Evolutionary conservation across 2,888 invertebrate species (phyloP), one percentile per base, ranked within the genome.

Genomic region (Heliconius hortense): DNA sequence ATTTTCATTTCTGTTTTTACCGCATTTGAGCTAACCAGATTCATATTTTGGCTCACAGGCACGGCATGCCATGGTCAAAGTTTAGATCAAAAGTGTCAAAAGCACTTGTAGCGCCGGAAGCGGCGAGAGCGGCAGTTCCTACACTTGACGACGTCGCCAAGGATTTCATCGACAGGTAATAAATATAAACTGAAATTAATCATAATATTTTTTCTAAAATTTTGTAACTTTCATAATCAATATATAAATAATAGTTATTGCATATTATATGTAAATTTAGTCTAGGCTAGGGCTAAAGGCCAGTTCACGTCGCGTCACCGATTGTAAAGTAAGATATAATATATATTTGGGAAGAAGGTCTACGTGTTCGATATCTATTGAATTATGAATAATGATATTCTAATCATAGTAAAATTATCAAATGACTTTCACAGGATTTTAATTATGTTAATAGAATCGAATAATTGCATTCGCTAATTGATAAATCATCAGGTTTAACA

Each of bases 71-170:
- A 83, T 98, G 98, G 98, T 97, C 98, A 85, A 95, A 95, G 80
- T 96, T 98, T 86, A 95, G 98, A 80, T 96, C 96, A 76, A 96
- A 97, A 89, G 97, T 98, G 35, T 97, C 98, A 83, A 97, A 97
- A 87, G 96, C 96, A 81, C 95, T 98, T 88, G 95, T 97, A 87
- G 96, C 97, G 77, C 97, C 98, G 0, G 95, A 96, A 81, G 96
- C 96, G 15, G 96, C 98, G 24, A 96, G 95, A 85, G 96, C 96
- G 73, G 97, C 96, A 84, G 95, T 98, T 64, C 95, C 95, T 21
- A 95, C 96, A 72, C 94, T 98, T 80, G 96, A 97, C 86, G 91
- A 95, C 80, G 97, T 98, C 77, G 96, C 97, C 28, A 91, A 94
- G 75, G 97, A 98, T 85, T 97, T 98, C 88, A 91, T 98, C 78